Evolutionary conservation across 1,140 invertebrate species (phyloP).

Genomic region (Contarinia nasturtii): DNA sequence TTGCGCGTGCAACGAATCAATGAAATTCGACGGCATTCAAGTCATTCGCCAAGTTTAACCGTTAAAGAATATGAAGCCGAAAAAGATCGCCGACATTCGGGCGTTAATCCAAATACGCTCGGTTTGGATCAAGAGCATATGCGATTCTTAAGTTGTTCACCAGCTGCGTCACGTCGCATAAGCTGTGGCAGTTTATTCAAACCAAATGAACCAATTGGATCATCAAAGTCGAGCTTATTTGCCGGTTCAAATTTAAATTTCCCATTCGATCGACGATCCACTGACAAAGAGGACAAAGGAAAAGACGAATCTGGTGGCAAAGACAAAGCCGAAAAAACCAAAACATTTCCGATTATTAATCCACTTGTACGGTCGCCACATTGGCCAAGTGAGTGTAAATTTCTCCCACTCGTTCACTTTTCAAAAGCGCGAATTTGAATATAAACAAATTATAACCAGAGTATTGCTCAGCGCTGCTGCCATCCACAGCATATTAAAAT

Average conservation of each 20-base stretch:
- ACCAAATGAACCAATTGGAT: conserved; percentile 32
- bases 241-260: conserved; percentile 18
- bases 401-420: background rate
- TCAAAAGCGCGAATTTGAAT: too few relatives aligned
- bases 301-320: conserved; percentile 19
- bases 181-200: conserved; percentile 58
- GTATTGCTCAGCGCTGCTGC: too few relatives aligned
- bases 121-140: conserved; percentile 35
- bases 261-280: conserved; percentile 11
- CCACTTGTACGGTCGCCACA: conserved; percentile 65
- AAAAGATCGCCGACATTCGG: conserved; percentile 28
- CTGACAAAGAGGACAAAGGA: conserved; percentile 9
- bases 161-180: conserved; percentile 54
- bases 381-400: conserved; percentile 58
- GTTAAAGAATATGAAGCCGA: conserved; percentile 23
- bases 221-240: conserved; percentile 30
- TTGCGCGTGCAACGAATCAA: conserved; percentile 8
- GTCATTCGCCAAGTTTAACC: conserved; percentile 19
- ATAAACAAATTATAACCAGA: too few relatives aligned
- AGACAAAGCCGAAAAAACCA: conserved; percentile 26
- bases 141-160: conserved; percentile 39
- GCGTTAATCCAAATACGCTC: conserved; percentile 34
- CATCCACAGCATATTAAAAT: too few relatives aligned
- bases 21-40: conserved; percentile 21
- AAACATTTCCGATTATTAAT: conserved; percentile 76